Evolutionary conservation across 2,888 invertebrate species (phyloP), one percentile per base, ranked within the genome.

Genomic region (Phanerotoma sp.): DNA sequence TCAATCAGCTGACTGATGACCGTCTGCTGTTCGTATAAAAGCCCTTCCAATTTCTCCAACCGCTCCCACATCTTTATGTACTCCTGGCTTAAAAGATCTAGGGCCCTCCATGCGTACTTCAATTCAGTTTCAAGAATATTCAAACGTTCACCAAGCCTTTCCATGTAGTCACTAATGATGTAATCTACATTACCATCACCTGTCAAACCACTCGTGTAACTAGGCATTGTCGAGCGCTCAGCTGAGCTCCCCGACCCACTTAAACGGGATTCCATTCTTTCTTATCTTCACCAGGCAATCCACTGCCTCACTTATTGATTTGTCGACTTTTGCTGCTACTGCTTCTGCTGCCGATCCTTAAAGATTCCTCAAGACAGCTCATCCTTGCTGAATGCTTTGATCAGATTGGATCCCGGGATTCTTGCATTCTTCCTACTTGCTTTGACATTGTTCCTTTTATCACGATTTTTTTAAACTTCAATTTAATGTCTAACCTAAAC

Each of bases 1-100:
- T 89, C 88, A 72, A 94, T 84, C 69, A 95, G 81, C 72, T 93
- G 93, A 48, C 89, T 86, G 67, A 95, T 93, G 38, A 94, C 93
- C 65, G 90, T 89, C 75, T 94, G 94, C 76, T 95, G 95, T 72
- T 94, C 93, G 75, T 88, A 86, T 3, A 94, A 83, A 57, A 94
- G 83, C 18, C 89, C 85, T 74, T 95, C 94, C 22, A 95, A 80
- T 75, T 93, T 91, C 72, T 95, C 94, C 57, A 95, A 80, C 40
- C 93, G 82, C 70, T 91, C 91, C 93, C 94, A 95, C 89, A 95
- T 95, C 75, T 92, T 90, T 49, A 93, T 90, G 71, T 94, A 95
- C 74, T 95, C 95, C 70, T 91, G 91, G 33, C 93, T 93, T 28
- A 95, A 84, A 49, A 95, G 82, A 73, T 95, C 94, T 52, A 95